These are phyloP conservation scores for Philhelius pedissequus DNA, from an alignment of 2,888 invertebrate species.

Conservation along the genomic window DNA sequence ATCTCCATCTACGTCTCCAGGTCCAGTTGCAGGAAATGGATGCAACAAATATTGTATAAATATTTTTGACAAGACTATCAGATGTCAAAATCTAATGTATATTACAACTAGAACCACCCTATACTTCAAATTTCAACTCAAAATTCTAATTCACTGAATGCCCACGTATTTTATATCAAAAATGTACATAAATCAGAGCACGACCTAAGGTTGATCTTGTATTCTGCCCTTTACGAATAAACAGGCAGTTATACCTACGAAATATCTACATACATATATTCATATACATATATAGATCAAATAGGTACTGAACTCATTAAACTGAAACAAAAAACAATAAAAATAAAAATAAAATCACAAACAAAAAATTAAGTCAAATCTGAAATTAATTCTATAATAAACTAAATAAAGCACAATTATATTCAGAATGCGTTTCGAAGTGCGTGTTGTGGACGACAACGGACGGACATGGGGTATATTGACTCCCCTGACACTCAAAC, in stretches of 20 bases:
- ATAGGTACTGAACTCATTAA: constrained; percentile 61
- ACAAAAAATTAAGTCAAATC: constrained; percentile 32
- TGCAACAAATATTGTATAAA: too few species aligned
- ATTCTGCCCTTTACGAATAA: background rate
- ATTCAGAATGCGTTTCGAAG: constrained; percentile 62
- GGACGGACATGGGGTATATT: constrained; percentile 29
- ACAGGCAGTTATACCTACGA: too few species aligned
- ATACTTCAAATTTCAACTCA: background rate
- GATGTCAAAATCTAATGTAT: background rate
- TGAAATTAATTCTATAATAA: constrained; percentile 42
- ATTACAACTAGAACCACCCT: too few species aligned
- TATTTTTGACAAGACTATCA: too few species aligned
- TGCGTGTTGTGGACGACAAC: constrained; percentile 61
- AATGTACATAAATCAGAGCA: background rate
- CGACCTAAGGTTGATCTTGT: background rate
- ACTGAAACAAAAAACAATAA: constrained; percentile 42
- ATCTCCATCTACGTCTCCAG: too few species aligned
- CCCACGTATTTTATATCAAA: background rate
- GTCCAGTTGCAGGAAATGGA: too few species aligned
- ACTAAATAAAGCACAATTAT: constrained; percentile 32
- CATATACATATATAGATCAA: too few species aligned
- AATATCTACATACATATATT: background rate
- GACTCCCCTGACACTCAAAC: constrained; percentile 5
- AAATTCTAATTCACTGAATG: too few species aligned
- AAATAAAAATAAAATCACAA: constrained; percentile 59